A percentile compares a stretch with the other conserved stretches of the same genome.
Conservation (phyloP, 2,888 invertebrate species). For the Pomacea canaliculata region DNA sequence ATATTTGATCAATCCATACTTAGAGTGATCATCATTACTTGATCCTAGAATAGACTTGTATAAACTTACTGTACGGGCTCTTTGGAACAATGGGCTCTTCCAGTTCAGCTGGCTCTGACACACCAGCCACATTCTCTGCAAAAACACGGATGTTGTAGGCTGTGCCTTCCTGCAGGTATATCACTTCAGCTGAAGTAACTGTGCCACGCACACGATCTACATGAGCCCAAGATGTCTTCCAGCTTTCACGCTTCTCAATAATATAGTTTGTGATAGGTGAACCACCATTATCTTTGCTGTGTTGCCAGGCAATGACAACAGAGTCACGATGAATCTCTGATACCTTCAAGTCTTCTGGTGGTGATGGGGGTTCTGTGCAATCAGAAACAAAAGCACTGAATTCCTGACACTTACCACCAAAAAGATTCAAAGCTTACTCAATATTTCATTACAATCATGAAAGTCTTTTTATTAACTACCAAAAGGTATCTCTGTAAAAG, state of each 20-base stretch:
- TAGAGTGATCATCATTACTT: no score
- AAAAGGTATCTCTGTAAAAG: not conserved
- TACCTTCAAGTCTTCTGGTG: slow-evolving; percentile 53
- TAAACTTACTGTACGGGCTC: slow-evolving; percentile 60
- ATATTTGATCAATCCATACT: no score
- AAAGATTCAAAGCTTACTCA: no score
- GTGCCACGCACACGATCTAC: slow-evolving; percentile 44
- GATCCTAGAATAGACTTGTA: not conserved
- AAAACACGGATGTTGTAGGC: slow-evolving; percentile 88
- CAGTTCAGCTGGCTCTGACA: slow-evolving; percentile 78
- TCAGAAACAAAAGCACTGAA: not conserved
- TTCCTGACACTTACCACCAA: not conserved
- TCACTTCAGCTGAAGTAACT: slow-evolving; percentile 45
- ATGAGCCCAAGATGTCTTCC: slow-evolving; percentile 52
- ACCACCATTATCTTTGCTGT: slow-evolving; percentile 79
- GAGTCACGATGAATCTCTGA: slow-evolving; percentile 51
- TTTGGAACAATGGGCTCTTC: slow-evolving; percentile 53
- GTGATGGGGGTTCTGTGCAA: slow-evolving; percentile 51
- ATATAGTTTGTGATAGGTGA: slow-evolving; percentile 83
- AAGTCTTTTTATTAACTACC: no score
- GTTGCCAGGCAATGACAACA: slow-evolving; percentile 51
- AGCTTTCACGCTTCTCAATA: slow-evolving; percentile 81
- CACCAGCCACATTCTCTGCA: slow-evolving; percentile 87
- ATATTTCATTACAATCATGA: no score
- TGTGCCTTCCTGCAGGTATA: slow-evolving; percentile 80